These are phyloP conservation scores for Macrostomum lignano DNA, from an alignment of 1,140 invertebrate species.

Conservation along the genomic window DNA sequence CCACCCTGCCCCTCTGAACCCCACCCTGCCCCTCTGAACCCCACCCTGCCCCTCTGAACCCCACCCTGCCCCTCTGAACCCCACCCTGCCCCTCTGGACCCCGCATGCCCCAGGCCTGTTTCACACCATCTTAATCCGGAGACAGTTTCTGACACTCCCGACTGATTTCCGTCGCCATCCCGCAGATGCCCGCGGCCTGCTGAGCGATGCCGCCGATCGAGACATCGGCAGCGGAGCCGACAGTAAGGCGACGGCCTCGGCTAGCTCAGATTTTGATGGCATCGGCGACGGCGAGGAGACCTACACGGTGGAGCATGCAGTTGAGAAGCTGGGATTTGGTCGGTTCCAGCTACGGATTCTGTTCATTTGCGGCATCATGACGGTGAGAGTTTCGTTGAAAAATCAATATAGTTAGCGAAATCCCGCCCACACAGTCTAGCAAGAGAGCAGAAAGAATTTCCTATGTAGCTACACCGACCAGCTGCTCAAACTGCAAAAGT, in stretches of 20 bases:
- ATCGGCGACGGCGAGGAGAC: slow-evolving; percentile 37
- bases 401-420: too few relatives aligned
- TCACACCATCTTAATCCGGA: neutral
- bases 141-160: neutral
- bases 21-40: too few relatives aligned
- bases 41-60: too few relatives aligned
- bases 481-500: too few relatives aligned
- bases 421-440: too few relatives aligned
- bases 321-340: slow-evolving; percentile 61
- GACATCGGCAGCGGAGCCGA: neutral
- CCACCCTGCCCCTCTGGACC: too few relatives aligned
- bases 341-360: slow-evolving; percentile 52
- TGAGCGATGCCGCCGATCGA: slow-evolving; percentile 1
- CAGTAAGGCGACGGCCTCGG: neutral
- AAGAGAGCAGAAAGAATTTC: too few relatives aligned
- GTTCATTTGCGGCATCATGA: slow-evolving; percentile 32
- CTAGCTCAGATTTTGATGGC: neutral
- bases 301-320: slow-evolving; percentile 64
- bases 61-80: too few relatives aligned
- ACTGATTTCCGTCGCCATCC: neutral
- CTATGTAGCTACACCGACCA: too few relatives aligned
- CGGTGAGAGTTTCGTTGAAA: too few relatives aligned
- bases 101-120: slow-evolving; percentile 6
- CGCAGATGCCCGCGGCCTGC: neutral
- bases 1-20: too few relatives aligned